Percentiles rank a stretch among this genome's conserved stretches.
These are phyloP conservation scores for Sitobion miscanthi DNA, from an alignment of 1,140 invertebrate species.

Conservation along the genomic window DNA sequence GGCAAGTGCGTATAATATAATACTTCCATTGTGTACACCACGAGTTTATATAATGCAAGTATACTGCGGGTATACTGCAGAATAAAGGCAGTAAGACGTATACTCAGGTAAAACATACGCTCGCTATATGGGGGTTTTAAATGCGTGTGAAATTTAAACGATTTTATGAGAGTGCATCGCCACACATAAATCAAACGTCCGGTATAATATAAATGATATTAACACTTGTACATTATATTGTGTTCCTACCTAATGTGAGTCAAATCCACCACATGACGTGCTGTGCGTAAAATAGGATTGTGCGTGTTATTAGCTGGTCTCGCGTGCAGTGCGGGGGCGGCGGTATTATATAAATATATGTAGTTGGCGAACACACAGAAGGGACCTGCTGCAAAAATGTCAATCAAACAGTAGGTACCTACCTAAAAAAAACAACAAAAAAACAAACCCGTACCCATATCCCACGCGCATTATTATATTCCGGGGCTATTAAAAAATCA, in stretches of 20 bases:
- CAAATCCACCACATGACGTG: background rate
- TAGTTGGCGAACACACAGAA: background rate
- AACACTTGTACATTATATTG: background rate
- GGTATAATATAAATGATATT: background rate
- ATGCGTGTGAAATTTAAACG: background rate
- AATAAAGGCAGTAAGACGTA: no score
- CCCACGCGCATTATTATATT: background rate
- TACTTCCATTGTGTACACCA: background rate
- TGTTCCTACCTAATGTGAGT: background rate
- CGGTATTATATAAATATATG: background rate
- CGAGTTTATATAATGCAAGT: no score
- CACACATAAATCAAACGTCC: constrained; percentile 1
- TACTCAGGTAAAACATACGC: background rate
- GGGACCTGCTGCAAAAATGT: constrained; percentile 10
- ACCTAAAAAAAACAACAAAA: constrained; percentile 11
- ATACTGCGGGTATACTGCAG: background rate
- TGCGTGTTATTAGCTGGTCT: background rate
- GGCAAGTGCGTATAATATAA: background rate
- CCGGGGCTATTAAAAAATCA: constrained; percentile 37
- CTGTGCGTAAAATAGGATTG: background rate
- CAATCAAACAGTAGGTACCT: constrained; percentile 13
- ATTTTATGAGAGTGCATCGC: background rate
- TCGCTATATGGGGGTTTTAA: background rate
- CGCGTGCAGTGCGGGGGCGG: no score
- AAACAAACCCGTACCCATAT: background rate